Evolutionary conservation across 2,888 invertebrate genomes (phyloP).

Genomic region (Cremastinae sp.): DNA sequence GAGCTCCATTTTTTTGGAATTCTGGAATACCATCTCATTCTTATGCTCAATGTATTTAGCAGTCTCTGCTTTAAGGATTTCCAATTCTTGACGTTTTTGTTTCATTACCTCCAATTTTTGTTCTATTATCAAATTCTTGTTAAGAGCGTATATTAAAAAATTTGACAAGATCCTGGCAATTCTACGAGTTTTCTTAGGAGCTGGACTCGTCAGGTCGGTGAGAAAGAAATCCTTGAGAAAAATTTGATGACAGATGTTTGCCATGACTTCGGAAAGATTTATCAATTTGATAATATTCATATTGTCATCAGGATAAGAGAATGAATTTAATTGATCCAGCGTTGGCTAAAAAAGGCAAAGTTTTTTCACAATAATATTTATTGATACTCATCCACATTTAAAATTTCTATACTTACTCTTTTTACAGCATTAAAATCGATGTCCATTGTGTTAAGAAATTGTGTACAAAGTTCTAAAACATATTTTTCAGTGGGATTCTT

Average conservation of each 20-base stretch:
- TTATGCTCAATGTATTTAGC: constrained; percentile 48
- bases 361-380: not conserved
- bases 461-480: constrained; percentile 64
- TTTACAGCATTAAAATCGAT: constrained; percentile 65
- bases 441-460: constrained; percentile 64
- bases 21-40: constrained; percentile 61
- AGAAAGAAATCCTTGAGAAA: constrained; percentile 67
- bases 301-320: constrained; percentile 56
- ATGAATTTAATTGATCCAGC: constrained; percentile 60
- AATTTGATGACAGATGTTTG: constrained; percentile 64
- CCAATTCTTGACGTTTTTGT: constrained; percentile 34
- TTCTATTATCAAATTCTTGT: constrained; percentile 60
- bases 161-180: constrained; percentile 67
- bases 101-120: constrained; percentile 48
- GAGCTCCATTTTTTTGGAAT: constrained; percentile 53
- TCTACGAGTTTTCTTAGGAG: constrained; percentile 68
- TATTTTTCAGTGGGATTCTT: constrained; percentile 70
- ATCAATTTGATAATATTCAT: constrained; percentile 63
- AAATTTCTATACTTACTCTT: constrained; percentile 58
- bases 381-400: not conserved
- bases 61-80: constrained; percentile 55
- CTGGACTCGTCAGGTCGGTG: constrained; percentile 69
- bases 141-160: constrained; percentile 67
- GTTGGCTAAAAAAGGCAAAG: constrained; percentile 62
- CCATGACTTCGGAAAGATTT: constrained; percentile 66